Conservation (phyloP, 2,888 invertebrate species). For the Polyploca ridens region DNA sequence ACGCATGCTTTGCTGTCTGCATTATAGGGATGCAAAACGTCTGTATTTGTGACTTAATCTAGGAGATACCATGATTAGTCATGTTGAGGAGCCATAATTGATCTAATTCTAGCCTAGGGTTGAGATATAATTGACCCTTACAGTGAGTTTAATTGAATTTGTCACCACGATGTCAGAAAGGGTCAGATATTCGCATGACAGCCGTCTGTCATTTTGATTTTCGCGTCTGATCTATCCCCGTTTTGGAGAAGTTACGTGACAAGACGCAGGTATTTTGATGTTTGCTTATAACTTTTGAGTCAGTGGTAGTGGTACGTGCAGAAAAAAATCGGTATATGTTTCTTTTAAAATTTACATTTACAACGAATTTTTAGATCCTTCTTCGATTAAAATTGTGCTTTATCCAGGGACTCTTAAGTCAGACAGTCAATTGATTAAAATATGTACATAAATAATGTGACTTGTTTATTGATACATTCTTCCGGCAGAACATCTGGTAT, state of each 20-base stretch:
- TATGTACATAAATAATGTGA: slow-evolving; percentile 25
- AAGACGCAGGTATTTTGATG: not conserved
- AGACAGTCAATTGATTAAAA: not conserved
- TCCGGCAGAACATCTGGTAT: slow-evolving; percentile 17
- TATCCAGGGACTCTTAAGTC: not conserved
- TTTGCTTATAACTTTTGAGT: not conserved
- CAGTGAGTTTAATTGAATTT: slow-evolving; percentile 1
- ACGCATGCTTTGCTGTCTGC: no score
- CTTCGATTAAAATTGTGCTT: no score
- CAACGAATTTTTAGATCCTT: no score
- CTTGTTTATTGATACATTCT: slow-evolving; percentile 21
- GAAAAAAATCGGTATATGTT: no score
- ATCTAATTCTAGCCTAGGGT: not conserved
- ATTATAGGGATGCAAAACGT: no score
- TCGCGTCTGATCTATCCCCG: not conserved
- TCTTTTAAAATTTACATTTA: no score
- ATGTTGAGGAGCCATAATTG: slow-evolving; percentile 1
- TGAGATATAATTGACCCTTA: not conserved
- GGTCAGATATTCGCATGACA: not conserved
- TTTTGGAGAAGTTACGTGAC: not conserved
- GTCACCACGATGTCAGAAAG: not conserved
- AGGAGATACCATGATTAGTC: not conserved
- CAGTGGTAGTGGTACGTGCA: no score
- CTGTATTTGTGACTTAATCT: not conserved
- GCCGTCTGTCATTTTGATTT: not conserved